A percentile compares a stretch with the other conserved stretches of the same genome.
phyloP scores from a whole-genome alignment of 1,140 invertebrate species.

The Homalodisca vitripennis region DNA sequence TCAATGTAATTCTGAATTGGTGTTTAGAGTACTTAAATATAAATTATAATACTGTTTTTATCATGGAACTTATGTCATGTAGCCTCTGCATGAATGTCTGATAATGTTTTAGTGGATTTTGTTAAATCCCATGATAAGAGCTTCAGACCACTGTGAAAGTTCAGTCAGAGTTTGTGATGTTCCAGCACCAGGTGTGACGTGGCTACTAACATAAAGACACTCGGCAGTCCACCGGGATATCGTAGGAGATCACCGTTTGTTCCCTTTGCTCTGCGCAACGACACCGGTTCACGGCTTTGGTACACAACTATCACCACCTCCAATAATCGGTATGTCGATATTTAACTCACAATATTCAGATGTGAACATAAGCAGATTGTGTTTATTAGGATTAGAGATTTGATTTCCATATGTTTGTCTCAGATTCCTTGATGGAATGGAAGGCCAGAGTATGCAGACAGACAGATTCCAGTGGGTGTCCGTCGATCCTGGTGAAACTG shows the following conservation, averaged over 20 bases:
- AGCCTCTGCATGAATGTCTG: too few relatives aligned
- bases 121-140: too few relatives aligned
- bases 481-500: conserved; percentile 66
- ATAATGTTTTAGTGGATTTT: too few relatives aligned
- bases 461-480: conserved; percentile 56
- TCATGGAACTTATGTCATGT: too few relatives aligned
- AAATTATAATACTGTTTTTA: too few relatives aligned
- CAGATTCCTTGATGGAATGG: not conserved
- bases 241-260: conserved; percentile 83
- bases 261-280: conserved; percentile 88
- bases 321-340: conserved; percentile 46
- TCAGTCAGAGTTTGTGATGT: too few relatives aligned
- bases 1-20: too few relatives aligned
- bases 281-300: conserved; percentile 79
- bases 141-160: too few relatives aligned
- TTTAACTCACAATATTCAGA: too few relatives aligned
- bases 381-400: too few relatives aligned
- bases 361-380: too few relatives aligned
- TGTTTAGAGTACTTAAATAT: too few relatives aligned
- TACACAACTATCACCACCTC: conserved; percentile 74
- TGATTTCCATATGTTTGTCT: not conserved
- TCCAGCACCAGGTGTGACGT: conserved; percentile 10
- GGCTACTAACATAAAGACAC: not conserved
- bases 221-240: conserved; percentile 56
- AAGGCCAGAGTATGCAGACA: not conserved